phyloP scores from a whole-genome alignment of 1,140 invertebrate genomes.

The Drosophila aff. region DNA sequence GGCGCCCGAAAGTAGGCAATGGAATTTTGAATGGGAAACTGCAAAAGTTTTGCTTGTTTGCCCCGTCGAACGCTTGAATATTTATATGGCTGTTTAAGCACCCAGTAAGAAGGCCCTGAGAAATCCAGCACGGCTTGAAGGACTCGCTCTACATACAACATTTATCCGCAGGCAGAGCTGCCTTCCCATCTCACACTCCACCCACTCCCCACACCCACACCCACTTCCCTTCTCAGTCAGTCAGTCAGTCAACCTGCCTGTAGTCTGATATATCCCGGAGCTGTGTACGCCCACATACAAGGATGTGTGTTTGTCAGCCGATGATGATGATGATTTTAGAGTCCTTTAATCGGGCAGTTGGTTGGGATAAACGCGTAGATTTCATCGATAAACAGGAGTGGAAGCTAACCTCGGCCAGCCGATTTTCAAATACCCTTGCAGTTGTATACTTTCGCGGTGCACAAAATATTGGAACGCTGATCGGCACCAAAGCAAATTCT shows the following conservation, averaged over 20 bases:
- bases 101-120: conserved; percentile 39
- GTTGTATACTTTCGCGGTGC: too few species aligned
- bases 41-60: conserved; percentile 58
- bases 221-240: not conserved
- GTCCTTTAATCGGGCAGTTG: not conserved
- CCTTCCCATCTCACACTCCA: not conserved
- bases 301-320: conserved; percentile 9
- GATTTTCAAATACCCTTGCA: too few species aligned
- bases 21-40: conserved; percentile 50
- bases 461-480: too few species aligned
- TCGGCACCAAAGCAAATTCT: too few species aligned
- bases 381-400: not conserved
- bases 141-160: conserved; percentile 20
- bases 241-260: conserved; percentile 1
- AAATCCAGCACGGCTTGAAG: conserved; percentile 23
- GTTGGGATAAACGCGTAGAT: not conserved
- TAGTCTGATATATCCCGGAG: conserved; percentile 11
- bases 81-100: conserved; percentile 59
- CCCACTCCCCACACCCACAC: not conserved
- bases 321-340: conserved; percentile 4
- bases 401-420: too few species aligned
- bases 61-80: conserved; percentile 55
- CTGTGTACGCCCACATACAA: not conserved
- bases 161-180: conserved; percentile 2
- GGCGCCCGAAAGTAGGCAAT: conserved; percentile 53